A percentile compares a stretch with the other conserved stretches of the same genome.
Conservation (phyloP, 1,140 invertebrate genomes). For the Aculops lycopersici region DNA sequence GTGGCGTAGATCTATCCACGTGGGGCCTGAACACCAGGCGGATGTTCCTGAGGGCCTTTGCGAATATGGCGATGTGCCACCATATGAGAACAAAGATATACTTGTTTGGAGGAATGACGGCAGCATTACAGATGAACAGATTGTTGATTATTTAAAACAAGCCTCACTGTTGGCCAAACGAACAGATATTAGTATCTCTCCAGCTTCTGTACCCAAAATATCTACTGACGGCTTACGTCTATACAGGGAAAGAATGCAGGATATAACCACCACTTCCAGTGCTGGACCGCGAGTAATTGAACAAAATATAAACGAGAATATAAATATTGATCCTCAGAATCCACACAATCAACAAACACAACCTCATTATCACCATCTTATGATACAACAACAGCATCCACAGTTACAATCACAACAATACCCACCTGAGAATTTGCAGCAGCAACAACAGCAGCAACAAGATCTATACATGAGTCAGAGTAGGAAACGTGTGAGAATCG, state of each 20-base stretch:
- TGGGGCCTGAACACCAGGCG: conserved; percentile 72
- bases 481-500: neutral
- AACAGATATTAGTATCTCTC: neutral
- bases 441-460: neutral
- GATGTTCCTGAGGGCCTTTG: conserved; percentile 60
- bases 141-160: conserved; percentile 5
- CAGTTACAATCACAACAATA: no score
- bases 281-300: no score
- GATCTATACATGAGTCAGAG: neutral
- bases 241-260: neutral
- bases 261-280: neutral
- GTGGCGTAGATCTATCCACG: conserved; percentile 44
- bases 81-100: conserved; percentile 86
- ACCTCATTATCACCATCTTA: no score
- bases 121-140: conserved; percentile 31
- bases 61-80: conserved; percentile 32
- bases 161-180: neutral
- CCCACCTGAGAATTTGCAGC: neutral
- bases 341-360: no score
- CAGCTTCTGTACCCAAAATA: neutral
- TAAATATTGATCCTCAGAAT: no score
- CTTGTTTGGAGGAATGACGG: conserved; percentile 67
- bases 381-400: no score
- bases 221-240: neutral
- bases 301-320: no score